Evolutionary conservation across 1,140 invertebrate genomes (phyloP), one percentile per base, ranked within the genome.

Genomic region (Callitettix versicolor): DNA sequence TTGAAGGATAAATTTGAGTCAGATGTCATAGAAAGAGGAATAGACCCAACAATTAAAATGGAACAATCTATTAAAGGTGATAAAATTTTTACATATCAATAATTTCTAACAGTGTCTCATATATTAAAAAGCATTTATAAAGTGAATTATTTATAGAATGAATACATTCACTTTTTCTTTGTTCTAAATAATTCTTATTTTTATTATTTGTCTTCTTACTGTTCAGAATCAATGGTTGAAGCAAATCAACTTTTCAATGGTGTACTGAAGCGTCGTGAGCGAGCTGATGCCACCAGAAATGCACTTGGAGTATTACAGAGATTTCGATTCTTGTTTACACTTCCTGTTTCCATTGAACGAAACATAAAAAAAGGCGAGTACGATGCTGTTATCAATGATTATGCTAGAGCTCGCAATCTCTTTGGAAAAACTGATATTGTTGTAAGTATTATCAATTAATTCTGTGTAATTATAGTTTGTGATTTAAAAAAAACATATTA

Each of bases 341-440:
- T 99, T 58, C 94, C 95, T 1, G 83, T 89, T 30, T 88, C 86
- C 49, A 97, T 99, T 52, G 91, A 98, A 60, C 85, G 84, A 54
- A 95, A 95, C 63, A 93, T 98, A 56, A 79, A 86, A 61, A 87
- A 88, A 65, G 92, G 90, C 44, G 95, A 99, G 66, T 98, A 95
- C 69, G 93, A 98, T 70, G 79, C 95, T 20, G 91, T 98, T 18
- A 95, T 99, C 50, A 99, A 96, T 68, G 96, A 99, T 71, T 99
- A 97, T 68, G 86, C 91, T 0, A 78, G 95, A 65, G 95, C 94
- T 3, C 95, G 94, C 66, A 93, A 95, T 67, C 75, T 98, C 11
- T 99, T 98, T 76, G 87, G 90, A 58, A 91, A 95, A 69, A 95
- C 91, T 24, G 91, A 98, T 69, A 82, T 97, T 3, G 79, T 79